These are phyloP conservation scores for Augochlorella aurata DNA, from an alignment of 2,888 invertebrate species.

Conservation along the genomic window DNA sequence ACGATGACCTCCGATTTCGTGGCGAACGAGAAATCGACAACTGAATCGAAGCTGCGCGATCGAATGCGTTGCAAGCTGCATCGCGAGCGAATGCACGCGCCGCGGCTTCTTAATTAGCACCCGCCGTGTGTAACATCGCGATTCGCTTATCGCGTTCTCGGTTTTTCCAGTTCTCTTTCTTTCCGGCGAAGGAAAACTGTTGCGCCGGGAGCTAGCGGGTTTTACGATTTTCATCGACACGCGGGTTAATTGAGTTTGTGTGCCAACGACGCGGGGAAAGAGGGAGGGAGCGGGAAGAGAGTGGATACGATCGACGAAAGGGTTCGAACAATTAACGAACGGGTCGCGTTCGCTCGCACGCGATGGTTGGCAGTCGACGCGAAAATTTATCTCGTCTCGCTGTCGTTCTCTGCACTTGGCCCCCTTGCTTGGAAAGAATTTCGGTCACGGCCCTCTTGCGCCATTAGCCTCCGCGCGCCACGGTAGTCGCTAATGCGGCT, in stretches of 20 bases:
- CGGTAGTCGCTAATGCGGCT: conserved; percentile 52
- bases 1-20: background rate
- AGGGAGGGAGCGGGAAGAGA: no score
- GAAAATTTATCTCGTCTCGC: conserved; percentile 56
- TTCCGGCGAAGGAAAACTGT: background rate
- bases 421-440: conserved; percentile 77
- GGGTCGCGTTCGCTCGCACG: no score
- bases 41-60: background rate
- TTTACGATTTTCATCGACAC: background rate
- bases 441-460: conserved; percentile 80
- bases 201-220: background rate
- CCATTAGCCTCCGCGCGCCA: conserved; percentile 65
- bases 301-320: background rate
- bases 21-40: background rate
- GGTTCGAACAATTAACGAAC: background rate
- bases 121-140: conserved; percentile 20
- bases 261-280: no score
- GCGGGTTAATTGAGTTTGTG: background rate
- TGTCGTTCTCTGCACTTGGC: conserved; percentile 77
- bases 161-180: background rate
- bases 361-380: background rate
- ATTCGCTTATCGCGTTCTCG: background rate
- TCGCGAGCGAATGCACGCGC: conserved; percentile 15
- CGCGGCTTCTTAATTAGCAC: conserved; percentile 29
- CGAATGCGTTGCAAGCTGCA: conserved; percentile 13